Percentiles rank a stretch among this genome's conserved stretches.
These are phyloP conservation scores for Rotaria sp. DNA, from an alignment of 2,888 invertebrate genomes.

Conservation along the genomic window DNA sequence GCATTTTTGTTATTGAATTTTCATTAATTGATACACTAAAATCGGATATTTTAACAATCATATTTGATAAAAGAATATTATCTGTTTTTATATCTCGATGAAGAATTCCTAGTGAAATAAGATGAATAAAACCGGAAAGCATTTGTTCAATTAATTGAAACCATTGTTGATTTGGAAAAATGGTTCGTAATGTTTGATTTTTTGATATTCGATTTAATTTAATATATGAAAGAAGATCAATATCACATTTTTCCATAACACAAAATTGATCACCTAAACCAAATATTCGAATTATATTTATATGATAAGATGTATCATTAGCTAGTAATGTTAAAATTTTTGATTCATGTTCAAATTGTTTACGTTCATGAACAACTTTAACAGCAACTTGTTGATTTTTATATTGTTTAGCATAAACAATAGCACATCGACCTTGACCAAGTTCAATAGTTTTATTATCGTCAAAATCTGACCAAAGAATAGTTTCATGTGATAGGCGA, in stretches of 20 bases:
- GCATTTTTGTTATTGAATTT: neutral
- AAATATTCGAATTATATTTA: neutral
- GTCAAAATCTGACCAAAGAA: neutral
- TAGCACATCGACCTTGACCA: neutral
- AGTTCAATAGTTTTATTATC: neutral
- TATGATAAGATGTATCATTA: neutral
- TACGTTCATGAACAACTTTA: neutral
- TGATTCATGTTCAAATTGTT: neutral
- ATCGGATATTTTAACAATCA: neutral
- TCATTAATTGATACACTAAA: neutral
- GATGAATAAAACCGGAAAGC: neutral
- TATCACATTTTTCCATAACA: constrained; percentile 7
- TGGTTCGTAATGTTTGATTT: neutral
- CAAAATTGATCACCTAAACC: neutral
- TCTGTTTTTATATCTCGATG: neutral
- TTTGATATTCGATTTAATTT: neutral
- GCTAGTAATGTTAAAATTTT: neutral
- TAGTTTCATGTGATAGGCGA: neutral
- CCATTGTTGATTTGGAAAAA: neutral
- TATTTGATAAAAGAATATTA: neutral
- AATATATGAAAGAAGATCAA: constrained; percentile 5
- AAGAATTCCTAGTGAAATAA: neutral
- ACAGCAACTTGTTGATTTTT: neutral
- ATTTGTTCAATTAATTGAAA: neutral
- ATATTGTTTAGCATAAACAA: neutral